Base-by-base conservation (phyloP, 2,113 vertebrate genomes). In the Hystrix cristata region DNA sequence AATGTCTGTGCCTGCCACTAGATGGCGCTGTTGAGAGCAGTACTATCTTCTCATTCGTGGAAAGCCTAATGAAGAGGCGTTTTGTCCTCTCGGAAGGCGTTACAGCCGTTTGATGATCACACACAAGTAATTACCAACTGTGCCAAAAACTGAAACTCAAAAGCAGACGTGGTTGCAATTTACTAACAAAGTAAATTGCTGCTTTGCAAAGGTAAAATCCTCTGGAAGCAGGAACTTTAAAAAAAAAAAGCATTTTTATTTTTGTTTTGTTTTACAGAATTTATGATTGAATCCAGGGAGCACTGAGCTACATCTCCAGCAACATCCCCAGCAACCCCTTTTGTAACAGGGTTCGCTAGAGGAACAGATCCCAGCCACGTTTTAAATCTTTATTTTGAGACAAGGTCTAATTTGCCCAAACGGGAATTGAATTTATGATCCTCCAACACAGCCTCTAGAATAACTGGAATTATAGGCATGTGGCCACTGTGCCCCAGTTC, bases 1-100 rank as follows among this genome's bases (percentile, higher is more conserved):
- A 76, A 74, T 87, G 80, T 31, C 82, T 81, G 76, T 14, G 19
- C 43, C 80, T 92, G 78, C 92, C 97, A 90, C 92, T 96, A 97
- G 95, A 38, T 78, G 94, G 96, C 76, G 87, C 69, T 94, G 59
- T 69, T 60, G 82, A 96, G 92, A 69, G 21, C 46, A 51, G 51
- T 29, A 62, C 46, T 79, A 25, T 82, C 12, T 12, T 23, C 67
- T 62, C 62, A 18, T 82, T 65, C 46, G 29, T 29, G 51, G 46
- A 64, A 69, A 59, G 65, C 16, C 7, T 34, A n/a, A 43, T 74
- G 23, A 7, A 76, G 15, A 76, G 59, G 18, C n/a, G 53, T 38
- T 55, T 85, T 85, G 76, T 72, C 55, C 29, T 78, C 64, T 71
- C 18, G 53, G 29, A 55, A 87, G 43, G n/a, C 27, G 0, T 14